Percentiles rank a stretch among this genome's conserved stretches.
phyloP scores from a whole-genome alignment of 2,888 invertebrate species.

The Parnassius mnemosyne region DNA sequence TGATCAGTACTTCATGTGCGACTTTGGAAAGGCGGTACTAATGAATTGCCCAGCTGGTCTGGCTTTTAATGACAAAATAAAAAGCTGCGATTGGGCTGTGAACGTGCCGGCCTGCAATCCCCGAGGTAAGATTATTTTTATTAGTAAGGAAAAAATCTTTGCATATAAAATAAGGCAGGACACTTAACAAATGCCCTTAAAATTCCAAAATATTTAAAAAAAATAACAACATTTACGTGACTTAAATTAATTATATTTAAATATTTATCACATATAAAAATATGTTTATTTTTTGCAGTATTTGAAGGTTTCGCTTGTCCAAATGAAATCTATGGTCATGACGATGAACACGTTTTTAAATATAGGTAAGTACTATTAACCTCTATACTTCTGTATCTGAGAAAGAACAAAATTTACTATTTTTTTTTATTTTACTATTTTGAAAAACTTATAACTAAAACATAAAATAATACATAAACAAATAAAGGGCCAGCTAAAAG shows the following conservation, averaged over 20 bases:
- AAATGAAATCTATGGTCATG: conserved; percentile 10
- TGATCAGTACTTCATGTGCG: conserved; percentile 54
- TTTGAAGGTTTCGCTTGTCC: conserved; percentile 12
- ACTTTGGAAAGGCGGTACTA: conserved; percentile 47
- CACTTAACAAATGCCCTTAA: no score
- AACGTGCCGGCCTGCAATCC: conserved; percentile 57
- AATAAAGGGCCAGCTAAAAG: no score
- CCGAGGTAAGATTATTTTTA: conserved; percentile 40
- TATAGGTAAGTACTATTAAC: conserved; percentile 43
- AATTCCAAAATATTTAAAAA: no score
- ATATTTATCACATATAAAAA: not conserved
- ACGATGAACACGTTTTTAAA: conserved; percentile 32
- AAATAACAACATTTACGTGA: no score
- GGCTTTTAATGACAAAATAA: conserved; percentile 47
- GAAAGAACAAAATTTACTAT: no score
- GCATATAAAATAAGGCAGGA: no score
- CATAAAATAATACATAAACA: no score
- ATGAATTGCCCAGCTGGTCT: conserved; percentile 59
- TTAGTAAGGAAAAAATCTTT: no score
- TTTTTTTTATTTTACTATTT: no score
- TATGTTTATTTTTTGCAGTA: conserved; percentile 8
- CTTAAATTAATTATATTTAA: not conserved
- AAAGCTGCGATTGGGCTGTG: conserved; percentile 57
- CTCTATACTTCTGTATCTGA: not conserved
- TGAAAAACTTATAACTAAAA: no score